Evolutionary conservation across 1,140 invertebrate genomes (phyloP).

Genomic region (Aphelenchoides avenae): DNA sequence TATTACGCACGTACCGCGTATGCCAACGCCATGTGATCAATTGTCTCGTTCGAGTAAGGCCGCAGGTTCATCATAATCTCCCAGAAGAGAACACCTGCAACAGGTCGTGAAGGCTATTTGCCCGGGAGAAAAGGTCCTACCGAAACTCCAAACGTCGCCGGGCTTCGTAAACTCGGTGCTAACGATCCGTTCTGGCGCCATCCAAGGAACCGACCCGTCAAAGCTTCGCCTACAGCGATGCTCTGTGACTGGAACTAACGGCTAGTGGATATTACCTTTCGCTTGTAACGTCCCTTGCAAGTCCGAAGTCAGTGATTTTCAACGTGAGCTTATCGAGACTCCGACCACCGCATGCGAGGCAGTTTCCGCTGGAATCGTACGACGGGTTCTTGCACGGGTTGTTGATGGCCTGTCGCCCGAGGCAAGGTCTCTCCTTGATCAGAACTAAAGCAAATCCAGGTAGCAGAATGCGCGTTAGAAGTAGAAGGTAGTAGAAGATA

Average conservation of each 20-base stretch:
- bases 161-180: background rate
- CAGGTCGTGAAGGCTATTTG: background rate
- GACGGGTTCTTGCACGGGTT: constrained; percentile 24
- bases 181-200: constrained; percentile 24
- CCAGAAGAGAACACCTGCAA: background rate
- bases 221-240: constrained; percentile 11
- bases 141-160: constrained; percentile 20
- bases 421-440: constrained; percentile 27
- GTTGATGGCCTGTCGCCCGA: constrained; percentile 12
- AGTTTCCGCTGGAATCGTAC: constrained; percentile 1
- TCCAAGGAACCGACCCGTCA: constrained; percentile 23
- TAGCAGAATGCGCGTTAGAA: constrained; percentile 6
- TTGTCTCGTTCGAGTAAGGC: too few relatives aligned
- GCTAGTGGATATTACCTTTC: constrained; percentile 2
- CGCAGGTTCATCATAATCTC: too few relatives aligned
- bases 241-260: background rate
- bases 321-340: constrained; percentile 21
- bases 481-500: constrained; percentile 7
- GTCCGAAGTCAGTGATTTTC: constrained; percentile 21
- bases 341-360: constrained; percentile 11
- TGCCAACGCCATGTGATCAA: too few relatives aligned
- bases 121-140: constrained; percentile 7
- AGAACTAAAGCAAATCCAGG: constrained; percentile 13
- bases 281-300: constrained; percentile 8
- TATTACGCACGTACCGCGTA: too few relatives aligned